Percentiles rank a stretch among this genome's conserved stretches.
These are phyloP conservation scores for Anser brachyrhynchus DNA, from an alignment of 2,113 vertebrate species.

Conservation along the genomic window DNA sequence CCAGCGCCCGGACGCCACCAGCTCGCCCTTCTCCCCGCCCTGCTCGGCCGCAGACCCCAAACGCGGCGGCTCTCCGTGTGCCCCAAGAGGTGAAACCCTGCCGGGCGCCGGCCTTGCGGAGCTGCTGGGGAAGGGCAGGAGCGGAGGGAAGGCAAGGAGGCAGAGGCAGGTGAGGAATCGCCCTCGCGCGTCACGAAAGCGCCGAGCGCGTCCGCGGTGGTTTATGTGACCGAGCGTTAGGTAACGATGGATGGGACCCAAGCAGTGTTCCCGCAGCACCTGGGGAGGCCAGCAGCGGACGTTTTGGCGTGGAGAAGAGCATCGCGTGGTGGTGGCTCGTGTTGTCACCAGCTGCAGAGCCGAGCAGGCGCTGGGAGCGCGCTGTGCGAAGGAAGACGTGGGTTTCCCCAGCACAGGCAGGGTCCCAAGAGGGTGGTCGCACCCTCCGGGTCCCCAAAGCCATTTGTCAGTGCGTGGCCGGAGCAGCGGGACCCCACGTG, in stretches of 20 bases:
- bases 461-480: background rate
- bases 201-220: rapidly evolving
- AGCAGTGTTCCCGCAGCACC: background rate
- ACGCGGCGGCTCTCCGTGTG: background rate
- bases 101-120: too few relatives aligned
- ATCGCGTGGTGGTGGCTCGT: rapidly evolving
- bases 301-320: background rate
- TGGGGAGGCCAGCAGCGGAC: background rate
- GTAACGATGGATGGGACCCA: background rate
- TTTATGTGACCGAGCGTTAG: background rate
- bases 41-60: rapidly evolving
- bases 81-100: background rate
- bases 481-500: background rate
- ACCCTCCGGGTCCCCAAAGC: background rate
- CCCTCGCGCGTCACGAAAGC: rapidly evolving
- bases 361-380: rapidly evolving
- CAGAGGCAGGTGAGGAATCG: background rate
- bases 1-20: rapidly evolving
- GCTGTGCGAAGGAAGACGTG: background rate
- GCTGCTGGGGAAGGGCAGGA: background rate
- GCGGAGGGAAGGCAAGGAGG: background rate
- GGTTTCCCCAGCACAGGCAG: background rate
- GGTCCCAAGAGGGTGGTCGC: background rate
- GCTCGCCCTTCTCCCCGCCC: background rate
- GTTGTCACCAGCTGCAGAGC: background rate